Conservation (phyloP, 2,113 vertebrate species). For the Pampusana beccarii region DNA sequence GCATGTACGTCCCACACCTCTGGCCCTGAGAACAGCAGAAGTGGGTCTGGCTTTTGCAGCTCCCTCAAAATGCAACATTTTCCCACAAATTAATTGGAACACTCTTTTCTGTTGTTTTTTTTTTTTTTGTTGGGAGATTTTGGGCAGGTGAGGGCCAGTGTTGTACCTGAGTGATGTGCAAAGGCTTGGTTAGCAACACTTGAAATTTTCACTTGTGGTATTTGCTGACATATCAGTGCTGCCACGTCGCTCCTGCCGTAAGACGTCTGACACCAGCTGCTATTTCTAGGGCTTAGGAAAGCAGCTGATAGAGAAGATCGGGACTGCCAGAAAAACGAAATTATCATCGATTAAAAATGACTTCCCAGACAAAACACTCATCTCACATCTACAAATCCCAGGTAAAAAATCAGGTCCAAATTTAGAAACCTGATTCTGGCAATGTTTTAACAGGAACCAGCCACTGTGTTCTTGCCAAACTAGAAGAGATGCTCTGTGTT, state of each 20-base stretch:
- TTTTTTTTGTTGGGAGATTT: background rate
- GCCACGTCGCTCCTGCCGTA: accelerated
- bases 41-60: background rate
- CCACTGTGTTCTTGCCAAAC: background rate
- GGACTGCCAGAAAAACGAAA: background rate
- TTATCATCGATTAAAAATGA: background rate
- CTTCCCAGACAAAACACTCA: background rate
- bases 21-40: background rate
- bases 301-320: background rate
- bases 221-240: background rate
- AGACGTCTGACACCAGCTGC: background rate
- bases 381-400: background rate
- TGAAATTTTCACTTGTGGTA: background rate
- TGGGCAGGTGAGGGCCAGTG: background rate
- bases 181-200: background rate
- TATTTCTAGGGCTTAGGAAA: background rate
- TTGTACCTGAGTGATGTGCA: background rate
- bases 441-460: background rate
- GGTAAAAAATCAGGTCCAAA: background rate
- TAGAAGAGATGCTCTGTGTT: background rate
- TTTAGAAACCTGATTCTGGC: background rate
- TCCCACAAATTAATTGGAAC: background rate
- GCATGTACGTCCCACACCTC: accelerated
- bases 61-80: accelerated
- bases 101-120: background rate